Percentiles rank a stretch among this genome's conserved stretches.
These are phyloP conservation scores for Saguinus midas DNA, from an alignment of 2,113 vertebrate genomes.

Conservation along the genomic window DNA sequence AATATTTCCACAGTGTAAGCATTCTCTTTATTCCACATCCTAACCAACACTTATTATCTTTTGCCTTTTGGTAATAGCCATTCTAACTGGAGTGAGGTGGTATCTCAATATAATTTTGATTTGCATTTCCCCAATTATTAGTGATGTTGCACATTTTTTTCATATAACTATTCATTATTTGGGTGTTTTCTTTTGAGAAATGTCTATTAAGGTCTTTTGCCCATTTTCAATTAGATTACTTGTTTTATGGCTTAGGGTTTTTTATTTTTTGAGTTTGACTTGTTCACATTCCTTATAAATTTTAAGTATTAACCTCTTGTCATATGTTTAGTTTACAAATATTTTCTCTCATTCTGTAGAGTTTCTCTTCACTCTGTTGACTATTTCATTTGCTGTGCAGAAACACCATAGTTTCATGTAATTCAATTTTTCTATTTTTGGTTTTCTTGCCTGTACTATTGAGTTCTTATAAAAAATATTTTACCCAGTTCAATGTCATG, in stretches of 20 bases:
- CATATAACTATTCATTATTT: background rate
- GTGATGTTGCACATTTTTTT: background rate
- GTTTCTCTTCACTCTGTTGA: background rate
- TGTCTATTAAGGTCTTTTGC: background rate
- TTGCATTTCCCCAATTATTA: background rate
- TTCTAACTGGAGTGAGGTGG: background rate
- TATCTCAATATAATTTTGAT: background rate
- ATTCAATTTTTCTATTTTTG: background rate
- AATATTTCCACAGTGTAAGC: background rate
- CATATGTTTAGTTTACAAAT: background rate
- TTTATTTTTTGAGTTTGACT: background rate
- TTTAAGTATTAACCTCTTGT: background rate
- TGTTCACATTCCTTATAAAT: background rate
- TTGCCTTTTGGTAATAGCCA: background rate
- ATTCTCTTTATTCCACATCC: background rate
- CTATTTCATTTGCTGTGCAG: background rate
- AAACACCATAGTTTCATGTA: background rate
- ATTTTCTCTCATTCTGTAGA: background rate
- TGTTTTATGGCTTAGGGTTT: background rate
- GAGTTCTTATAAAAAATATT: background rate
- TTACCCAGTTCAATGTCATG: background rate
- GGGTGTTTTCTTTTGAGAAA: background rate
- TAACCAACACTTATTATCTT: background rate
- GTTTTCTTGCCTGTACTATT: background rate
- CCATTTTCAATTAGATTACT: background rate